Conservation (phyloP, 53 echinoderm and acorn worm genomes). For the Echinarachnius parma region DNA sequence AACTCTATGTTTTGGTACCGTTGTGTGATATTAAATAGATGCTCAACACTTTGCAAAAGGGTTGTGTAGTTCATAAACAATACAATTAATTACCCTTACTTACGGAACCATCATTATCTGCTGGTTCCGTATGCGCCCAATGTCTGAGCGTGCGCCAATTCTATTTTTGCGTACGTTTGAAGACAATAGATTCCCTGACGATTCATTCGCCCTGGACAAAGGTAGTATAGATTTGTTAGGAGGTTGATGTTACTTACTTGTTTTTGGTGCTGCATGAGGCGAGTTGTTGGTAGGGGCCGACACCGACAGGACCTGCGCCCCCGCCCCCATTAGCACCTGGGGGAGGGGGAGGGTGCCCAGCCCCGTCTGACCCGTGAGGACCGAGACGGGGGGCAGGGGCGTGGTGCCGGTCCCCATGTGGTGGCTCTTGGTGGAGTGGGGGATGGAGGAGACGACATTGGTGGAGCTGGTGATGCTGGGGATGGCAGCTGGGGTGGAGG, state of each 20-base stretch:
- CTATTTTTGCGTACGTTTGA: too few species aligned
- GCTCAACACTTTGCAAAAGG: too few species aligned
- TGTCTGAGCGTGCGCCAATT: too few species aligned
- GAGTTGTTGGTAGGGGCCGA: constrained; percentile 34
- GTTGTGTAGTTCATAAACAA: too few species aligned
- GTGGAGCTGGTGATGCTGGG: constrained; percentile 48
- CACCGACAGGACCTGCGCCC: constrained; percentile 67
- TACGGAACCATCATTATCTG: too few species aligned
- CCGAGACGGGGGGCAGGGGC: constrained; percentile 92
- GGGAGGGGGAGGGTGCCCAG: constrained; percentile 85
- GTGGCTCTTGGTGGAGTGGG: constrained; percentile 42
- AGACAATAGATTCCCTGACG: too few species aligned
- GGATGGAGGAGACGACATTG: constrained; percentile 46
- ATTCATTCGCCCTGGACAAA: too few species aligned
- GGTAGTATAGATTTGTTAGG: too few species aligned
- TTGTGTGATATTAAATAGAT: too few species aligned
- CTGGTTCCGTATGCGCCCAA: too few species aligned
- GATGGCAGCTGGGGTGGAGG: constrained; percentile 25
- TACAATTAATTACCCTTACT: too few species aligned
- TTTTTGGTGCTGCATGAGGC: background rate
- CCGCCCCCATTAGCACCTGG: constrained; percentile 88
- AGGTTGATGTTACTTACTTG: constrained; percentile 17
- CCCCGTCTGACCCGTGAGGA: constrained; percentile 83
- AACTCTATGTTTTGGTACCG: too few species aligned
- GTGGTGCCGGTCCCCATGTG: constrained; percentile 54